These are phyloP conservation scores for Probosciger aterrimus DNA, from an alignment of 2,113 vertebrate genomes.

Conservation along the genomic window DNA sequence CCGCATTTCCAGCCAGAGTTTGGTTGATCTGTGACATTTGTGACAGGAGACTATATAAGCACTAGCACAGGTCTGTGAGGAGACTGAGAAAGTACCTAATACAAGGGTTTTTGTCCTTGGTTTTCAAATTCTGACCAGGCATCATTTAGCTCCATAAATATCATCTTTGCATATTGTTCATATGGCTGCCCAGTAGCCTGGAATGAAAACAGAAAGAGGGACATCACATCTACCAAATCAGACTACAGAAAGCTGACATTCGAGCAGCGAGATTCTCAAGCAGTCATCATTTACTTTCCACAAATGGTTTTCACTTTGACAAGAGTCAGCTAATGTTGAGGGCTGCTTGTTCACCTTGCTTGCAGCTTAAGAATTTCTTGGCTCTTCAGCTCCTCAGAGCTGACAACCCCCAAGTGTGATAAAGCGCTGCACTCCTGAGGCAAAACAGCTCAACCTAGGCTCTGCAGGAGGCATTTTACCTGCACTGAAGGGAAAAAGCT, in stretches of 20 bases:
- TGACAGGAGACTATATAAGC: constrained; percentile 67
- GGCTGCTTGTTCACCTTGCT: background rate
- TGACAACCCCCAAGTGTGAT: background rate
- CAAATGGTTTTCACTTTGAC: background rate
- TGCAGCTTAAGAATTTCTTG: background rate
- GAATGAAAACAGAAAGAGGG: constrained; percentile 34
- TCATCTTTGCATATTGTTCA: constrained; percentile 99
- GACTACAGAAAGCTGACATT: background rate
- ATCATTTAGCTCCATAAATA: constrained; percentile 99
- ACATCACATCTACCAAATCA: background rate
- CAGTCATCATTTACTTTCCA: background rate
- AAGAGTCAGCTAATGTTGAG: background rate
- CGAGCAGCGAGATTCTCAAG: background rate
- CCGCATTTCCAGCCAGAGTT: constrained; percentile 53
- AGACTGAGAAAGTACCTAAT: constrained; percentile 73
- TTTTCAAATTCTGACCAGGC: constrained; percentile 99
- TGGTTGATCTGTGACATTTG: constrained; percentile 71
- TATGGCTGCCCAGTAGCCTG: constrained; percentile 97
- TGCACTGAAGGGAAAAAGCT: background rate
- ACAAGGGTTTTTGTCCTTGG: constrained; percentile 98
- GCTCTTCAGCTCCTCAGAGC: background rate
- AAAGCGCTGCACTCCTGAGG: background rate
- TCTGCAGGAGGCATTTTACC: background rate
- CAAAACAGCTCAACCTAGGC: background rate
- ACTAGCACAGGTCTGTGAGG: constrained; percentile 70